Conservation (phyloP, 2,888 invertebrate species). For the Micoletzkya japonica region DNA sequence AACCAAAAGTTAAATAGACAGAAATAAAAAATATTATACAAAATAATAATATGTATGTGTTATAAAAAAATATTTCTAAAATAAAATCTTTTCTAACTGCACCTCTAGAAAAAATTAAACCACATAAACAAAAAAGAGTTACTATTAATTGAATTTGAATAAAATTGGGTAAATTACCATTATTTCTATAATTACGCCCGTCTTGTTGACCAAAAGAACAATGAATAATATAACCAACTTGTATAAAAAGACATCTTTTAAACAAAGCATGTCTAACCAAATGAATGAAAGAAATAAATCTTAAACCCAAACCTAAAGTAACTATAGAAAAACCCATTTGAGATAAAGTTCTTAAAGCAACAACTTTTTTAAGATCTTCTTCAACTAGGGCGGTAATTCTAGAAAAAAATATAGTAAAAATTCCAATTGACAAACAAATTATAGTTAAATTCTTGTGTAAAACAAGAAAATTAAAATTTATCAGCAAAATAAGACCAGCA, state of each 20-base stretch:
- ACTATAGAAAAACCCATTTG: conserved; percentile 50
- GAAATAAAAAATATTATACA: conserved; percentile 45
- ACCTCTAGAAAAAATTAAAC: conserved; percentile 49
- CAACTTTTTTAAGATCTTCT: conserved; percentile 48
- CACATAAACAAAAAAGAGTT: conserved; percentile 52
- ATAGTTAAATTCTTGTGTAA: conserved; percentile 76
- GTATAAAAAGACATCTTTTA: conserved; percentile 52
- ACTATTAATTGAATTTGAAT: conserved; percentile 45
- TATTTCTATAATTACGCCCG: conserved; percentile 50
- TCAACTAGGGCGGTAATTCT: conserved; percentile 44
- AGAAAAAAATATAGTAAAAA: conserved; percentile 51
- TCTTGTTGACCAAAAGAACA: conserved; percentile 53
- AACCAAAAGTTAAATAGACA: conserved; percentile 51
- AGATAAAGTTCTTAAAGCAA: conserved; percentile 49
- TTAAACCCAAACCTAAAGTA: conserved; percentile 45
- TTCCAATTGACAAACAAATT: conserved; percentile 67
- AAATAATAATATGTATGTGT: conserved; percentile 43
- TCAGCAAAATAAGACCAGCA: conserved; percentile 70
- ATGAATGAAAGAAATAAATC: conserved; percentile 62
- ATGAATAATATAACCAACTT: conserved; percentile 51
- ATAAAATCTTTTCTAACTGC: conserved; percentile 52
- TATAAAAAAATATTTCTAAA: conserved; percentile 47
- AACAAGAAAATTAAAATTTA: conserved; percentile 63
- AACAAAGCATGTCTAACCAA: conserved; percentile 50
- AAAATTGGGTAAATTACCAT: conserved; percentile 44